Evolutionary conservation across 2,113 vertebrate genomes (phyloP), one percentile per base, ranked within the genome.

Genomic region (Strix uralensis): DNA sequence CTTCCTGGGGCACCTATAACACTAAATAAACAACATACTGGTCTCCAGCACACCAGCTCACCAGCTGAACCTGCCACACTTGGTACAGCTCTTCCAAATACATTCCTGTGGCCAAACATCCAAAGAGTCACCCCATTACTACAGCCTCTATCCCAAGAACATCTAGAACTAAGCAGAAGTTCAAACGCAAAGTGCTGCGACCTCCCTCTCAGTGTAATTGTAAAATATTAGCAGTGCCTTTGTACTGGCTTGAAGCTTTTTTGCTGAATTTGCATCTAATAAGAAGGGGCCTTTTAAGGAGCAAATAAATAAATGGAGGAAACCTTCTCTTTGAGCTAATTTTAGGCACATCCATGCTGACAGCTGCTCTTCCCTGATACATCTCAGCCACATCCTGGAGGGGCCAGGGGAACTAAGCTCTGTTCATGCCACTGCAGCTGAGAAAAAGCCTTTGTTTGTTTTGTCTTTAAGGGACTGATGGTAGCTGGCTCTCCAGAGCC

Each of bases 281-380:
- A 88, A 93, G 96, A 95, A 94, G 63, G 47, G 66, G 54, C 81
- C 74, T 94, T 95, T 95, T 85, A 95, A 96, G 38, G 62, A 94
- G 55, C 54, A 96, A 96, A 97, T 90, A 96, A 96, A 96, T 95
- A 96, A 97, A 92, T 84, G 51, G 89, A 97, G 94, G 95, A 97
- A 95, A 95, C 96, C 95, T 92, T 96, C 91, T 80, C 93, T 96
- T 95, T 96, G 96, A 95, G 94, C 95, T 96, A 93, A 95, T 94
- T 96, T 97, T 96, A 96, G 93, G 51, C 54, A 95, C 66, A 82
- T 94, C 92, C 89, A 97, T 82, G 95, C 96, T 82, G 89, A 95
- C 92, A 96, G 96, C 92, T 95, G 92, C 84, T 97, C 91, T 96
- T 96, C 95, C 84, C 67, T 94, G 94, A 93, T 96, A 95, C 62